Conservation (phyloP, 2,888 invertebrate species). For the Therioaphis trifolii region DNA sequence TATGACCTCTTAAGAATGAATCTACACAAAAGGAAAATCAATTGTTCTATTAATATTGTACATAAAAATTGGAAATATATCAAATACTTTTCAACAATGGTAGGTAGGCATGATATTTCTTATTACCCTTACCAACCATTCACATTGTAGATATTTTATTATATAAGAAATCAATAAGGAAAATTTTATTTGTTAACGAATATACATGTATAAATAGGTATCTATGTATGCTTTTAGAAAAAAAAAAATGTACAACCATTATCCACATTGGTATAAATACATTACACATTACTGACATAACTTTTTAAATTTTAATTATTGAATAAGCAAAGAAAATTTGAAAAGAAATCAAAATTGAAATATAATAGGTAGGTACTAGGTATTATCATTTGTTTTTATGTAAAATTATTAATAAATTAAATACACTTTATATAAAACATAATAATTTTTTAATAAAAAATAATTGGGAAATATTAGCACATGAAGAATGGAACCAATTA, state of each 20-base stretch:
- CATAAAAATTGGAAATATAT: not conserved
- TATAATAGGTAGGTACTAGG: too few relatives aligned
- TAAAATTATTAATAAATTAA: too few relatives aligned
- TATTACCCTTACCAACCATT: not conserved
- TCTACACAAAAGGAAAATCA: not conserved
- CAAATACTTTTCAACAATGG: not conserved
- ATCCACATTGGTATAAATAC: too few relatives aligned
- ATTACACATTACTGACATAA: too few relatives aligned
- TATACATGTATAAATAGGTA: not conserved
- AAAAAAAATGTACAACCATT: not conserved
- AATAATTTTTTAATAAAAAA: too few relatives aligned
- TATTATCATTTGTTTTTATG: too few relatives aligned
- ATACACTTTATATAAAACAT: too few relatives aligned
- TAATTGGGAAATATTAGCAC: too few relatives aligned
- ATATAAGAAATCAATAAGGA: constrained; percentile 9
- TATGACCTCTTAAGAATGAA: not conserved
- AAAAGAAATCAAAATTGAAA: too few relatives aligned
- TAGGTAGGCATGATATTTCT: not conserved
- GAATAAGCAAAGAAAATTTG: too few relatives aligned
- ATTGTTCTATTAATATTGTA: constrained; percentile 1
- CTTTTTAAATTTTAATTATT: too few relatives aligned
- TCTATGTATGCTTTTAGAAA: not conserved
- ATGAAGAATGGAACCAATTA: too few relatives aligned
- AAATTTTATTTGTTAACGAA: not conserved
- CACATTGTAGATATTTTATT: not conserved